Base-by-base conservation (phyloP, 2,888 invertebrate species). In the Tenthredo amoena region DNA sequence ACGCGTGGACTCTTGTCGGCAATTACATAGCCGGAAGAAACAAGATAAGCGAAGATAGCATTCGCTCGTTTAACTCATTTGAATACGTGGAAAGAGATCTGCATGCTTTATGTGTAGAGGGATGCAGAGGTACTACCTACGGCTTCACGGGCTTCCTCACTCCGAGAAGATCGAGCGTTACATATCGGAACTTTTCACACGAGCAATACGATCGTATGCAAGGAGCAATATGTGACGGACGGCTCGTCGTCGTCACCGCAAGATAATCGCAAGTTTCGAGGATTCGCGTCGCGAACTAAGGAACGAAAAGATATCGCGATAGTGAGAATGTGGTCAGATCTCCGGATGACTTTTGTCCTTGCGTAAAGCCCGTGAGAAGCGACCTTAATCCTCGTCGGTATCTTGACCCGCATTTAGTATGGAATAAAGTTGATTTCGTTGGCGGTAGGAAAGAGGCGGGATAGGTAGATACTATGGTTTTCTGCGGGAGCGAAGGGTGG, bases 21-120 rank as follows among this genome's bases (percentile, higher is more conserved):
- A 91, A 91, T 91, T 91, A 91, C 91, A 90, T 90, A 89, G 90
- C 90, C 89, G 90, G 89, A 90, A 91, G 91, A 91, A 90, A 90
- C 89, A 87, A 89, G 91, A 90, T 90, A 86, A 86, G 86, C 86
- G 86, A 84, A 58, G 82, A 71, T 85, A 85, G 26, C 77, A 31
- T 81, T 81, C 37, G 62, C 40, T 81, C 81, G 58, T 37, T 15
- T 81, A 34, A 77, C 77, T 68, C 68, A 68, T 68, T 68, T 68
- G 68, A 68, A 68, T 68, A 68, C 34, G 15, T 68, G 31, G 31
- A 34, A 31, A 68, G 68, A 68, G 68, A 68, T 68, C 15, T 68
- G 34, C 15, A 26, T 68, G 62, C 10, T 26, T 12, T 26, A 21
- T 68, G 68, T 2, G 18, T 18, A 18, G 10, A 62, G 26, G 12